Base-by-base conservation (phyloP, 2,888 invertebrate species). In the Drosophila anomelani region DNA sequence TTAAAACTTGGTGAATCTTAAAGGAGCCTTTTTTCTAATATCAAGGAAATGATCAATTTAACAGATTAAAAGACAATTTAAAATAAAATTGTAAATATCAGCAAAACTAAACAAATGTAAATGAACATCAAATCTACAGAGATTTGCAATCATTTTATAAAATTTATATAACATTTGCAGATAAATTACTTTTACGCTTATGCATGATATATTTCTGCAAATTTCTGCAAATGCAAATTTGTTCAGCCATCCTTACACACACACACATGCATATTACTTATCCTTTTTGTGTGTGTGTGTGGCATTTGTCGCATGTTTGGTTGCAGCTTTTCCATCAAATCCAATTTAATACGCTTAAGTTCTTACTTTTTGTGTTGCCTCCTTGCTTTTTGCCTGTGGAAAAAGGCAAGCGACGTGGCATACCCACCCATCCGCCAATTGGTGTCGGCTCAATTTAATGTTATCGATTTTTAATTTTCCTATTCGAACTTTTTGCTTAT, bases 291-390 rank as follows among this genome's bases (percentile, higher is more conserved):
- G 9, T 6, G n/a, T 56, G 62, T 75, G 69, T 63, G 41, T 72
- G 69, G 85, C 79, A 78, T 81, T 79, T 87, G 89, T 86, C 79
- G 81, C 89, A 76, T 88, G 82, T 79, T 89, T 85, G 75, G 75
- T 72, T 89, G 85, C 88, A 84, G 89, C 88, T 89, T 89, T 89
- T 75, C 67, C 54, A 82, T 68, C 79, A 90, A 88, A 88, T 88
- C 90, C 90, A 89, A 88, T 89, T 88, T 88, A 90, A 88, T 88
- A 83, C 88, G 88, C 86, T 88, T 88, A 88, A 89, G 88, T 88
- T 90, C 79, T 88, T 88, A 88, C 81, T 81, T 83, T 88, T 88
- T 80, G 71, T 71, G 64, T 55, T 76, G 36, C 66, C 63, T 79
- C 74, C 58, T 81, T 59, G 54, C 78, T 67, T 44, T 58, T 58